Evolutionary conservation across 2,113 vertebrate genomes (phyloP).

Genomic region (Desmodus rotundus): DNA sequence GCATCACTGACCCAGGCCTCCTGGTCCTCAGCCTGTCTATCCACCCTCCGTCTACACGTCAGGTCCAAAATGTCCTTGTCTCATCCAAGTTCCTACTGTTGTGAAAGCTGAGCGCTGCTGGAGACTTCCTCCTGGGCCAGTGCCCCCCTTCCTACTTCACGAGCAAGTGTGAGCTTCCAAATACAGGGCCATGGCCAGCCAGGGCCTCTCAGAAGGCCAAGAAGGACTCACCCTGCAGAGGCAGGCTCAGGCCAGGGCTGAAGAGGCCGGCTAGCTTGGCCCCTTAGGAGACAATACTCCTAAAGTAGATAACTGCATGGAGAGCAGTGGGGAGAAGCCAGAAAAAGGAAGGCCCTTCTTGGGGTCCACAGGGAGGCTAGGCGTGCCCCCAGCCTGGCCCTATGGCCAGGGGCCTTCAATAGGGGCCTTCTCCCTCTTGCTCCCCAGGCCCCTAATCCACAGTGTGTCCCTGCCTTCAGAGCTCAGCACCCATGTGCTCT

Average conservation of each 20-base stretch:
- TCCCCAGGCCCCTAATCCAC: background rate
- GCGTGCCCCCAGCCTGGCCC: background rate
- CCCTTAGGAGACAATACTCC: slow-evolving; percentile 5
- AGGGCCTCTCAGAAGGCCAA: slow-evolving; percentile 36
- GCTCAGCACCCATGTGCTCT: background rate
- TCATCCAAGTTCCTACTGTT: background rate
- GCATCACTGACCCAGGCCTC: slow-evolving; percentile 83
- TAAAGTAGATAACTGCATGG: slow-evolving; percentile 28
- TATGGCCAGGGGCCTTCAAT: no score
- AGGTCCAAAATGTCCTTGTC: slow-evolving; percentile 42
- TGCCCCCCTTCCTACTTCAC: background rate
- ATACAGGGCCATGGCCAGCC: background rate
- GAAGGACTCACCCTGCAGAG: slow-evolving; percentile 17
- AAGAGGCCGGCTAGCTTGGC: background rate
- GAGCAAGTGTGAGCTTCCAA: slow-evolving; percentile 43
- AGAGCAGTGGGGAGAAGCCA: background rate
- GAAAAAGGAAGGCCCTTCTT: background rate
- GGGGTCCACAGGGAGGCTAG: background rate
- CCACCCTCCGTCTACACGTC: background rate
- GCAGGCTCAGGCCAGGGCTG: background rate
- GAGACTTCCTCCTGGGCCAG: slow-evolving; percentile 23
- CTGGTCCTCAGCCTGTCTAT: slow-evolving; percentile 34
- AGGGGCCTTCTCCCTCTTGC: background rate
- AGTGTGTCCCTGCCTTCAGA: background rate
- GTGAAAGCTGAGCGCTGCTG: background rate